Evolutionary conservation across 2,113 vertebrate species (phyloP), one percentile per base, ranked within the genome.

Genomic region (Neodon shergylaensis): DNA sequence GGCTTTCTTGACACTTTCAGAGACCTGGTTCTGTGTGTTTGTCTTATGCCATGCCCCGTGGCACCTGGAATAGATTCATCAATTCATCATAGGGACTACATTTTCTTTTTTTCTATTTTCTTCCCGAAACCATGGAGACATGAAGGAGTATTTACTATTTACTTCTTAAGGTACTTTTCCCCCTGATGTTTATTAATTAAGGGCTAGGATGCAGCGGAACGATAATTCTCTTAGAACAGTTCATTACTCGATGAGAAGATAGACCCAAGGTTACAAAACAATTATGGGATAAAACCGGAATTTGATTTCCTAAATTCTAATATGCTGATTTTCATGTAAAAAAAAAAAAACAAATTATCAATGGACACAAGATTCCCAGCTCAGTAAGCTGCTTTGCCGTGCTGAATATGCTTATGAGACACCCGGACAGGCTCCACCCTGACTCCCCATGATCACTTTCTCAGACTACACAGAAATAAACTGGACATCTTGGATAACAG

Each of bases 1-100:
- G 95, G 91, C 97, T 97, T 98, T 98, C 96, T 93, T 98, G 90
- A 97, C 93, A 90, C 98, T 98, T 98, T 90, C 83, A 96, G 93
- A 84, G 92, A 95, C 83, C 72, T 88, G 0, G 39, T 47, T 94
- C 96, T 91, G 36, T 70, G 81, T 85, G 79, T 44, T 95, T 90
- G 54, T 91, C 63, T 88, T 97, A 49, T 26, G 79, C n/a, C 22
- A 91, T 33, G 95, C 88, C 89, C 70, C 52, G n/a, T 84, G 70
- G 88, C 42, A 92, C 96, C 74, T 89, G 49, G 95, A 97, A 91
- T 90, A 93, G 79, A 93, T 47, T 92, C 93, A 88, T 95, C 36
- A 88, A 94, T 98, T 96, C 96, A 97, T 26, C 95, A 76, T 83
- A 96, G 92, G 70, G 70, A 3, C 9, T 95, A 84, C 79, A 92